phyloP scores from a whole-genome alignment of 2,113 vertebrate genomes.

The Trochalopteron elliotii region DNA sequence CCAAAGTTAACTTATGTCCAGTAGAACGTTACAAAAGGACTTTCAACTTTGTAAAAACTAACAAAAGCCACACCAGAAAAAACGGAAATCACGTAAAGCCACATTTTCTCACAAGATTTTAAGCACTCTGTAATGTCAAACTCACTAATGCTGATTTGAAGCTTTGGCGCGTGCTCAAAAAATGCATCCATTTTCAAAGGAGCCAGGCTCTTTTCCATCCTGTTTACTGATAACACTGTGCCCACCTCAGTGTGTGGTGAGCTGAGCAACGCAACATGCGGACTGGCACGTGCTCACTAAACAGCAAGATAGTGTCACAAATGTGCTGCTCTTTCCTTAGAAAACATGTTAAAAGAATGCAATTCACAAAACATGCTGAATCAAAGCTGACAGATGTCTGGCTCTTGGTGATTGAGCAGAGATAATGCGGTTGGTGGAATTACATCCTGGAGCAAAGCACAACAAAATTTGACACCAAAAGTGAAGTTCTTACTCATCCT shows the following conservation, averaged over 20 bases:
- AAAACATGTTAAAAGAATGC: neutral
- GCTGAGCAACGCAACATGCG: neutral
- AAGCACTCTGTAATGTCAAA: neutral
- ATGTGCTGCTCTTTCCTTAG: neutral
- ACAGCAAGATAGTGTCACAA: neutral
- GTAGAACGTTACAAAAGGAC: neutral
- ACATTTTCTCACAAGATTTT: neutral
- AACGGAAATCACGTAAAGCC: neutral
- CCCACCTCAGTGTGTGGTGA: neutral
- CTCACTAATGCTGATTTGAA: neutral
- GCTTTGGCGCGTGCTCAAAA: slow-evolving; percentile 21
- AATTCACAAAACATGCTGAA: neutral
- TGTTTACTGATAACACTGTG: neutral
- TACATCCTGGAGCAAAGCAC: neutral
- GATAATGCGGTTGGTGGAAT: accelerated
- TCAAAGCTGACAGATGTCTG: neutral
- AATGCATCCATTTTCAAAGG: neutral
- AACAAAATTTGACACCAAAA: neutral
- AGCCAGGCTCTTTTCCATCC: neutral
- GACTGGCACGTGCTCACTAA: neutral
- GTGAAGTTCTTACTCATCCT: neutral
- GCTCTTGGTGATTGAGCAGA: neutral
- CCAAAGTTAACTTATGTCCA: neutral
- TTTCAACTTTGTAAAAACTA: neutral
- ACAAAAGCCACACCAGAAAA: neutral